Conservation (phyloP, 2,888 invertebrate species). For the Chrysomela aeneicollis region DNA sequence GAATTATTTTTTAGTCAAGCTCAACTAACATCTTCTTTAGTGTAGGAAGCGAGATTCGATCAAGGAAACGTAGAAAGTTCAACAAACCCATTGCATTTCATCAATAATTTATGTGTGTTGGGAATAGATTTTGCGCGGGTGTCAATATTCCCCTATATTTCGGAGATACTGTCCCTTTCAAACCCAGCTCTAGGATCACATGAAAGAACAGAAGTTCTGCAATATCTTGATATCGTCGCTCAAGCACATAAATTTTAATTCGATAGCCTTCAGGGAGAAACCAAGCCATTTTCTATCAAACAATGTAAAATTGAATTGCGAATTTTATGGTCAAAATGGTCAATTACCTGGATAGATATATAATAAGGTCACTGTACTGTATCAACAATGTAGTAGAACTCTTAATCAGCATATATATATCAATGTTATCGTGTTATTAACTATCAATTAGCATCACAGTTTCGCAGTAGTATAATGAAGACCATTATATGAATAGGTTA, state of each 20-base stretch:
- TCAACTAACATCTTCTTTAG: constrained; percentile 10
- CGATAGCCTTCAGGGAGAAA: too few species aligned
- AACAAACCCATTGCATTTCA: constrained; percentile 3
- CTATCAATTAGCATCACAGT: not conserved
- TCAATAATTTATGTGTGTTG: not conserved
- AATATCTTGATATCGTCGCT: too few species aligned
- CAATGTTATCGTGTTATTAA: not conserved
- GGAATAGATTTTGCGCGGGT: too few species aligned
- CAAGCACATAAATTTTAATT: too few species aligned
- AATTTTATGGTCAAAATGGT: too few species aligned
- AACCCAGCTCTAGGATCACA: too few species aligned
- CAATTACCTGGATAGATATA: too few species aligned
- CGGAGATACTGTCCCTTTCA: too few species aligned
- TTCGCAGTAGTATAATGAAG: not conserved
- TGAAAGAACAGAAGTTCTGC: too few species aligned
- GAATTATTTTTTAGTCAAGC: constrained; percentile 9
- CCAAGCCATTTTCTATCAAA: too few species aligned
- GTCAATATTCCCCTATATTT: too few species aligned
- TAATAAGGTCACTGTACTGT: not conserved
- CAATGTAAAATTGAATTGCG: too few species aligned
- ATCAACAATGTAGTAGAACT: not conserved
- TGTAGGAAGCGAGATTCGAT: constrained; percentile 18
- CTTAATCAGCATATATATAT: not conserved
- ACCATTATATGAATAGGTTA: constrained; percentile 13
- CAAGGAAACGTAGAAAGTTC: constrained; percentile 4